Base-by-base conservation (phyloP, 1,140 invertebrate genomes). In the Medauroidea extradentata region DNA sequence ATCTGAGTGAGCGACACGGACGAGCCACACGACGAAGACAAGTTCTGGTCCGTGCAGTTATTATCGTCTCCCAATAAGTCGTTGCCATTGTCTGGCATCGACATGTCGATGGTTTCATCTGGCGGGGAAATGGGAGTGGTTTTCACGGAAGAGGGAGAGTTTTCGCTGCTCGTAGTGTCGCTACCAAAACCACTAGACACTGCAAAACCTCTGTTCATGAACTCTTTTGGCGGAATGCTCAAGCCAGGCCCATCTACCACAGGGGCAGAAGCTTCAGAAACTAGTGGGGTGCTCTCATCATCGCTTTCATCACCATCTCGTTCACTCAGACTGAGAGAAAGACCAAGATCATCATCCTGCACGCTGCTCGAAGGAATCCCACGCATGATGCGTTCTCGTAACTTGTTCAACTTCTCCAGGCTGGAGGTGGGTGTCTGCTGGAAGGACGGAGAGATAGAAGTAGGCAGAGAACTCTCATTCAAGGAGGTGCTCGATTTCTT, bases 231-330 rank as follows among this genome's bases (percentile, higher is more conserved):
- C 43, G 18, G 44, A 41, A 51, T 3, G 51, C 14, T 38, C 18
- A 27, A 43, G 50, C 34, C 38, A 16, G n/a, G 23, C 38, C 23
- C 55, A 25, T 48, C 24, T 21, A 23, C 41, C 25, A 19, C 39
- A 39, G 67, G 58, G 0, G 76, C 76, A 1, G 75, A 74, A 9
- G 77, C 24, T 54, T 78, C 73, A 0, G 78, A 80, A 7, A 85
- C 81, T 5, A 85, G 72, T 21, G 83, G 84, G 11, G 82, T 84
- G 0, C 81, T 83, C 65, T 85, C 84, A 63, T 84, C 83, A 63
- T 84, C 83, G 66, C 78, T 80, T n/a, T 73, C 71, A 44, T 68
- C 65, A 34, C 68, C 39, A 24, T 73, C 59, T 55, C 68, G 60
- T 52, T 57, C 43, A 3, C 19, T 16, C 9, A 24, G 16, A 16